Evolutionary conservation across 2,113 vertebrate species (phyloP).

Genomic region (Oophaga pumilio): DNA sequence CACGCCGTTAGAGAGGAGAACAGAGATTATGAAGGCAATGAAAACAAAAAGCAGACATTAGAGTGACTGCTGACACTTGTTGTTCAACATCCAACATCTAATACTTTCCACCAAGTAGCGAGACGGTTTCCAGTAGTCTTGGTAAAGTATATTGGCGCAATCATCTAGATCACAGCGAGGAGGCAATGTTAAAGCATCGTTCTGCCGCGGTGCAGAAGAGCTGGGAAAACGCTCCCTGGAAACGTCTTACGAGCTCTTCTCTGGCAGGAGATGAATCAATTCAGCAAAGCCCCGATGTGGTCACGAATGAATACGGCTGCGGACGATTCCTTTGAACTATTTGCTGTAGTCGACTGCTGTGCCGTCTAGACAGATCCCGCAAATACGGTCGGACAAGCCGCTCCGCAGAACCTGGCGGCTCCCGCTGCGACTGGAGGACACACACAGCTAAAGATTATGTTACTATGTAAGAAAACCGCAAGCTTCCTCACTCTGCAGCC

Average conservation of each 20-base stretch:
- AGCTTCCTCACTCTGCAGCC: not conserved
- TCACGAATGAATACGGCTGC: not conserved
- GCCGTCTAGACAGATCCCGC: conserved; percentile 37
- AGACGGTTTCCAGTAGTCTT: not conserved
- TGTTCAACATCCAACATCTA: not conserved
- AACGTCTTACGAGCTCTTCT: conserved; percentile 4
- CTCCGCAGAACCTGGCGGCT: not conserved
- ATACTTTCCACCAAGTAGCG: not conserved
- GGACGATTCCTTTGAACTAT: not conserved
- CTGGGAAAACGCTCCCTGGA: not conserved
- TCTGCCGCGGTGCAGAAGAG: not conserved
- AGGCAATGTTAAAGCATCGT: conserved; percentile 4
- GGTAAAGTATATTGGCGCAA: not conserved
- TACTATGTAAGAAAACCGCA: not conserved
- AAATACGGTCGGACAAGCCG: not conserved
- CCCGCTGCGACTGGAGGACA: not conserved
- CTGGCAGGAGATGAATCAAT: not conserved
- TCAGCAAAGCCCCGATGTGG: not conserved
- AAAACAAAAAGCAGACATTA: not conserved
- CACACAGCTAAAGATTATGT: not conserved
- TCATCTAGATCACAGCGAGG: conserved; percentile 3
- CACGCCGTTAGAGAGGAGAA: not conserved
- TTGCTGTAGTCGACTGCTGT: conserved; percentile 11
- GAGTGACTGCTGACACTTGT: not conserved
- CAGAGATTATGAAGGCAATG: not conserved